Evolutionary conservation across 2,888 invertebrate species (phyloP).

Genomic region (Ormia ochracea): DNA sequence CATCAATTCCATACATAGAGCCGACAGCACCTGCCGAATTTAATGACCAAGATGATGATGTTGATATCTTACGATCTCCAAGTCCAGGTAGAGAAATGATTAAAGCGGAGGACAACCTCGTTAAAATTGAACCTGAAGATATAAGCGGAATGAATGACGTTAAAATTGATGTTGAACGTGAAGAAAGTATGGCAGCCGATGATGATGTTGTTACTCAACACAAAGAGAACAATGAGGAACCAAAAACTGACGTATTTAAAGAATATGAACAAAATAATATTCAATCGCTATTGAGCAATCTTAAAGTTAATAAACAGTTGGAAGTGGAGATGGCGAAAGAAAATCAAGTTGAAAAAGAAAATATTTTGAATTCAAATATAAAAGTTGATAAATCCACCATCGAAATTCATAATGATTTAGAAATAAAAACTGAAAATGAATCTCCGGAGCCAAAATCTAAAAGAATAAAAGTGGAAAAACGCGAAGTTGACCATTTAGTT

Average conservation of each 20-base stretch:
- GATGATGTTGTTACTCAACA: conserved; percentile 42
- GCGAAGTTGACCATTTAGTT: conserved; percentile 1
- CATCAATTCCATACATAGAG: conserved; percentile 10
- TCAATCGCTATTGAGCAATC: background rate
- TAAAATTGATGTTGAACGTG: conserved; percentile 75
- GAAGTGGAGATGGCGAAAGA: conserved; percentile 2
- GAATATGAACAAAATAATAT: background rate
- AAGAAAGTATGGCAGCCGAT: conserved; percentile 71
- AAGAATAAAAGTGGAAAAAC: conserved; percentile 52
- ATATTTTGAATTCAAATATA: background rate
- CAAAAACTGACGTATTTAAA: background rate
- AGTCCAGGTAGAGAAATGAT: conserved; percentile 74
- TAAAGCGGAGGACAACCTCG: conserved; percentile 74
- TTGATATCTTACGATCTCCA: conserved; percentile 74
- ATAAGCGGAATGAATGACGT: conserved; percentile 73
- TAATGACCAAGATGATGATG: conserved; percentile 73
- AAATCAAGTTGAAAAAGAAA: background rate
- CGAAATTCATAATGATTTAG: background rate
- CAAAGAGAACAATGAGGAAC: conserved; percentile 51
- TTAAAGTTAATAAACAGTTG: conserved; percentile 23
- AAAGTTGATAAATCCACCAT: background rate
- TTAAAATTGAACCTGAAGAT: conserved; percentile 76
- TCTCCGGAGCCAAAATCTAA: conserved; percentile 21
- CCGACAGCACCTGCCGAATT: conserved; percentile 29
- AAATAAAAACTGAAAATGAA: conserved; percentile 43